Evolutionary conservation across 2,888 invertebrate species (phyloP).

Genomic region (Miltochrista miniata): DNA sequence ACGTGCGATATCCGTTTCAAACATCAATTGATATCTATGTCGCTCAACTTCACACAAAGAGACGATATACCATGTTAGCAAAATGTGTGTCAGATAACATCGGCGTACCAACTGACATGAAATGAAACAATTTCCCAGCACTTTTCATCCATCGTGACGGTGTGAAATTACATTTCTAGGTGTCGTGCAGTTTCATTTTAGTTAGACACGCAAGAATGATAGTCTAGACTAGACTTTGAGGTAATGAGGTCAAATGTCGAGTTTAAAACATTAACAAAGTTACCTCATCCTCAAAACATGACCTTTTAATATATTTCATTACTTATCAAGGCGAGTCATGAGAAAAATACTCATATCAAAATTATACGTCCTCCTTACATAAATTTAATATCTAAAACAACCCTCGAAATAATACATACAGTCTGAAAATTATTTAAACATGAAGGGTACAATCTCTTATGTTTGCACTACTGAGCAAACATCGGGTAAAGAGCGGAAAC

Average conservation of each 20-base stretch:
- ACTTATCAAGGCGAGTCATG: no score
- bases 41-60: slow-evolving; percentile 8
- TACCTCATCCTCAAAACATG: no score
- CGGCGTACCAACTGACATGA: slow-evolving; percentile 6
- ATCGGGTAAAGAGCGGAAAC: slow-evolving; percentile 75
- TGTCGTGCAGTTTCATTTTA: slow-evolving; percentile 37
- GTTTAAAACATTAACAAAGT: slow-evolving; percentile 12
- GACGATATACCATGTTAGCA: slow-evolving; percentile 6
- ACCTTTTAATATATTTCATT: no score
- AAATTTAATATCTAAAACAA: slow-evolving; percentile 22
- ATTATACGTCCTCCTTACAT: no score
- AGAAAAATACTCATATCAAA: no score
- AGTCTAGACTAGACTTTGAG: slow-evolving; percentile 35
- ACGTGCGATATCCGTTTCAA: not conserved
- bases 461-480: slow-evolving; percentile 73
- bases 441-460: slow-evolving; percentile 58
- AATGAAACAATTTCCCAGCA: slow-evolving; percentile 39
- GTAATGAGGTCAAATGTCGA: slow-evolving; percentile 35
- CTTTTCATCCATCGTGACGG: slow-evolving; percentile 36
- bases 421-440: slow-evolving; percentile 48
- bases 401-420: slow-evolving; percentile 42
- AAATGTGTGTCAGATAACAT: slow-evolving; percentile 32
- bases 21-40: slow-evolving; percentile 3
- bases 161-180: slow-evolving; percentile 38
- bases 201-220: slow-evolving; percentile 37